Conservation (phyloP, 1,140 invertebrate species). For the Bradysia coprophila region DNA sequence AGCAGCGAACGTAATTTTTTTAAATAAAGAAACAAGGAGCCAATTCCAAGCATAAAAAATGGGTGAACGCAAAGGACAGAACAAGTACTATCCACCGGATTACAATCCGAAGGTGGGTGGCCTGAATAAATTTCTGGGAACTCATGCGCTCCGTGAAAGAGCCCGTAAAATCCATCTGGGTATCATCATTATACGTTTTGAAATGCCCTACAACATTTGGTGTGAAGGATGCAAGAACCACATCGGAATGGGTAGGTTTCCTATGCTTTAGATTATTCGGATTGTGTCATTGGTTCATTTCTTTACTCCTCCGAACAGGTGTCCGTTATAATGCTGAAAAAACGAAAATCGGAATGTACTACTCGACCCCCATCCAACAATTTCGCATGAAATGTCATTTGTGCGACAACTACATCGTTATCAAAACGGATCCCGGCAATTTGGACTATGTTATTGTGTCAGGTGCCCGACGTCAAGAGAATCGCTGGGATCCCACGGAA, state of each 20-base stretch:
- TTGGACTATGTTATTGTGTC: conserved; percentile 91
- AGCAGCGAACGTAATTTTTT: no score
- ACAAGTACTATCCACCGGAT: conserved; percentile 97
- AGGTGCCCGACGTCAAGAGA: conserved; percentile 90
- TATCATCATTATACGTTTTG: conserved; percentile 96
- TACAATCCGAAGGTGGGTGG: conserved; percentile 78
- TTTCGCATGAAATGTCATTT: conserved; percentile 99
- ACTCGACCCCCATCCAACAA: conserved; percentile 92
- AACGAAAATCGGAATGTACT: conserved; percentile 96
- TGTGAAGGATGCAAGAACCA: conserved; percentile 95
- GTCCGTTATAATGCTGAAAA: conserved; percentile 99
- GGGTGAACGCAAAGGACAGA: conserved; percentile 97
- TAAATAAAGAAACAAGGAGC: no score
- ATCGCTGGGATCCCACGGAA: conserved; percentile 91
- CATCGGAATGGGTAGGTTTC: conserved; percentile 98
- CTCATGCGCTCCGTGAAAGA: conserved; percentile 88
- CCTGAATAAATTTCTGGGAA: conserved; percentile 85
- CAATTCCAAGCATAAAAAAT: conserved; percentile 29
- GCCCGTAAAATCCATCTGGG: conserved; percentile 88
- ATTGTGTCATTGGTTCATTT: no score
- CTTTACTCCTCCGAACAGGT: no score
- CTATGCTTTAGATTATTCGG: no score
- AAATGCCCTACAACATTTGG: conserved; percentile 99
- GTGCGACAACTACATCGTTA: conserved; percentile 96
- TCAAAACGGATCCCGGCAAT: conserved; percentile 96